A percentile compares a stretch with the other conserved stretches of the same genome.
phyloP scores from a whole-genome alignment of 2,888 invertebrate genomes.

The Candidula unifasciata region DNA sequence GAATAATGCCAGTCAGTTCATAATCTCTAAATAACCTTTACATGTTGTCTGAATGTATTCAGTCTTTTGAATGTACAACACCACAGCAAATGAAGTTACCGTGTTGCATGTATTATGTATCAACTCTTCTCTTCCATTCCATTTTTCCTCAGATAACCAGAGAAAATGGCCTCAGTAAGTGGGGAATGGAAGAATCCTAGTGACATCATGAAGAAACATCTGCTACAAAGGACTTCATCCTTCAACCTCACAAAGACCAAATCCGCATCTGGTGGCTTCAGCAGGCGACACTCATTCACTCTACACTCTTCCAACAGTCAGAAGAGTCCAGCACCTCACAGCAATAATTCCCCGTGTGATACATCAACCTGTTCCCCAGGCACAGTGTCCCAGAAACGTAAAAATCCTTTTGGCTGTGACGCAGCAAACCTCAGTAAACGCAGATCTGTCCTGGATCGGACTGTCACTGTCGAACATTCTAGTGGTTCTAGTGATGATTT shows the following conservation, averaged over 20 bases:
- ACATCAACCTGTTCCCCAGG: neutral
- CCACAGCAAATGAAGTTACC: no score
- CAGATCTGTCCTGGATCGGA: constrained; percentile 11
- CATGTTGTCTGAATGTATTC: no score
- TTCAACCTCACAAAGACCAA: constrained; percentile 26
- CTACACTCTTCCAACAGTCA: neutral
- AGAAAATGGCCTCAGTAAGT: constrained; percentile 22
- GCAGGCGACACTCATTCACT: constrained; percentile 26
- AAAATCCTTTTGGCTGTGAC: constrained; percentile 44
- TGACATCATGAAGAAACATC: constrained; percentile 84
- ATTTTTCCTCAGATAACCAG: neutral
- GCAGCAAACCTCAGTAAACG: neutral
- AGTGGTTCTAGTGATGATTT: neutral
- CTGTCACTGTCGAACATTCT: neutral
- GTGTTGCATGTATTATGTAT: neutral
- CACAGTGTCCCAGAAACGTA: constrained; percentile 19
- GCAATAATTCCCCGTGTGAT: neutral
- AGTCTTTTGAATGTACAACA: no score
- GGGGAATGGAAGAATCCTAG: constrained; percentile 81
- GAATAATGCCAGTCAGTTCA: no score
- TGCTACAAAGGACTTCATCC: constrained; percentile 82
- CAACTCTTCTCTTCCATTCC: neutral
- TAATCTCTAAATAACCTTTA: no score
- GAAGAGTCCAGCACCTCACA: neutral
- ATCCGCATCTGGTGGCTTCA: neutral